These are phyloP conservation scores for Nothobranchius furzeri DNA, from an alignment of 2,113 vertebrate species.

Conservation along the genomic window DNA sequence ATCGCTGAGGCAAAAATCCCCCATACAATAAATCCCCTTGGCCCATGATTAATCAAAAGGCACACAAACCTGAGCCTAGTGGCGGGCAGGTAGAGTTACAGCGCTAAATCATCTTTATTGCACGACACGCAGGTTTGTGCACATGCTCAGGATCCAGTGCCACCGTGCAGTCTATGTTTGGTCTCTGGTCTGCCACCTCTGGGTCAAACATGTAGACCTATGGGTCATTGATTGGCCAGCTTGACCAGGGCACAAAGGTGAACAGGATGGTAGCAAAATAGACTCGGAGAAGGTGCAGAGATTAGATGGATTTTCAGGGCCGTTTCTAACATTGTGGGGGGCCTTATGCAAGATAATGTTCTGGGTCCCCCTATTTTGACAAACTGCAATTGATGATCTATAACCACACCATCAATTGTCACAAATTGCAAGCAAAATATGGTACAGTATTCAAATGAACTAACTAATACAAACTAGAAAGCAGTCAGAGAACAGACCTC, in stretches of 20 bases:
- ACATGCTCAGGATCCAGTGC: constrained; percentile 43
- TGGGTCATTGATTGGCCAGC: constrained; percentile 66
- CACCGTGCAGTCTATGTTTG: constrained; percentile 29
- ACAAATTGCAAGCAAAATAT: too few relatives aligned
- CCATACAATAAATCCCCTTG: constrained; percentile 81
- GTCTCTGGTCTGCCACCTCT: constrained; percentile 51
- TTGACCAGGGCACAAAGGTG: constrained; percentile 49
- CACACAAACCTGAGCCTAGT: constrained; percentile 71
- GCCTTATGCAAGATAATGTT: too few relatives aligned
- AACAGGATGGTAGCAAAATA: constrained; percentile 40
- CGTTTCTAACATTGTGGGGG: too few relatives aligned
- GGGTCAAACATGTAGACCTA: constrained; percentile 55
- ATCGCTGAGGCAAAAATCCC: constrained; percentile 83
- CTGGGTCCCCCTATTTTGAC: too few relatives aligned
- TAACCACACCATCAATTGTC: too few relatives aligned
- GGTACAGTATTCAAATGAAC: too few relatives aligned
- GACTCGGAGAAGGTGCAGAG: constrained; percentile 47
- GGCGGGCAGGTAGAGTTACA: constrained; percentile 76
- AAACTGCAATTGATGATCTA: too few relatives aligned
- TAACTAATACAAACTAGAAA: too few relatives aligned
- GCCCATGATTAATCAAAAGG: constrained; percentile 82
- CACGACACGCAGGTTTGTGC: constrained; percentile 66
- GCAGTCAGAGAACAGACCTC: too few relatives aligned
- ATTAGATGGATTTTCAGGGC: constrained; percentile 40
- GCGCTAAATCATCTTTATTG: constrained; percentile 81